A percentile compares a stretch with the other conserved stretches of the same genome.
Conservation (phyloP, 2,113 vertebrate genomes). For the Ammodytes dubius region DNA sequence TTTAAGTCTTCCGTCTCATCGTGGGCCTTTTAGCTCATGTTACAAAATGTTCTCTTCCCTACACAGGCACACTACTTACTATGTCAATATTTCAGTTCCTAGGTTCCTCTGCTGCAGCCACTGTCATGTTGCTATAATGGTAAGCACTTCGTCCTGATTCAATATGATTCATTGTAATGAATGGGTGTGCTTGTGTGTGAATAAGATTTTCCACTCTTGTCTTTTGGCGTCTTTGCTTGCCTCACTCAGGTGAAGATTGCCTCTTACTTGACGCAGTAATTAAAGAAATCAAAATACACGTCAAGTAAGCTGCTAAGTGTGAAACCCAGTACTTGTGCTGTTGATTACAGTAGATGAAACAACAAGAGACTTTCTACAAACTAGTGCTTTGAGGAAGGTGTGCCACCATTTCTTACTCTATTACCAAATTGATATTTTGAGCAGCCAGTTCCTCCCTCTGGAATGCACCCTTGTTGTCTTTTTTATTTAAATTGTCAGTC, state of each 20-base stretch:
- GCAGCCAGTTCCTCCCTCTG: not conserved
- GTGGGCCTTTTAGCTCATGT: conserved; percentile 23
- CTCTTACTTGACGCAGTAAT: not conserved
- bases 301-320: not conserved
- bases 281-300: not conserved
- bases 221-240: not conserved
- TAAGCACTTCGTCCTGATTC: conserved; percentile 43
- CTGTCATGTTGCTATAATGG: conserved; percentile 29
- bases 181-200: conserved; percentile 21
- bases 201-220: conserved; percentile 8
- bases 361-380: not conserved
- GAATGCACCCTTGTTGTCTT: not conserved
- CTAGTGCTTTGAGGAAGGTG: not conserved
- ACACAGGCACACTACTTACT: conserved; percentile 18
- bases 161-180: conserved; percentile 49
- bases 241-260: conserved; percentile 10
- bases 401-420: not conserved
- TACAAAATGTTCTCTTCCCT: conserved; percentile 53
- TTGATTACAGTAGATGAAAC: conserved; percentile 10
- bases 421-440: not conserved
- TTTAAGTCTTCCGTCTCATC: conserved; percentile 39
- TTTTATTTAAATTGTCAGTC: conserved; percentile 9
- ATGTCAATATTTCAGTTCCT: conserved; percentile 41
- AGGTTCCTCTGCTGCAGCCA: conserved; percentile 21
- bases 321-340: not conserved